Evolutionary conservation across 2,113 vertebrate species (phyloP).

Genomic region (Corythornis vintsioides): DNA sequence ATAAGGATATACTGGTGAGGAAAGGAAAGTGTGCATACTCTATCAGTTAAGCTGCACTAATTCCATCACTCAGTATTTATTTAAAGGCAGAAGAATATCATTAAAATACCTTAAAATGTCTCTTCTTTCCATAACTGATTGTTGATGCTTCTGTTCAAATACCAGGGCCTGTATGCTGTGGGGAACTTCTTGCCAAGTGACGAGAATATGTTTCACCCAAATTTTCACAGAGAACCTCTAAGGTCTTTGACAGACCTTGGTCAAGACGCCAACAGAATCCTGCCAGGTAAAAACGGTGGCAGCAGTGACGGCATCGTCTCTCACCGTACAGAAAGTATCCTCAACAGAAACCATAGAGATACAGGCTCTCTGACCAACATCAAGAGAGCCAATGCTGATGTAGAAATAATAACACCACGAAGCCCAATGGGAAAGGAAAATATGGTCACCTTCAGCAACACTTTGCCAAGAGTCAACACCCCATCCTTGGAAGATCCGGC

Average conservation of each 20-base stretch:
- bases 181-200: slow-evolving; percentile 94
- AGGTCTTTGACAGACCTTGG: slow-evolving; percentile 88
- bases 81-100: not conserved
- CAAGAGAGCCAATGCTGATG: slow-evolving; percentile 88
- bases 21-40: not conserved
- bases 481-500: slow-evolving; percentile 87
- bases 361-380: slow-evolving; percentile 81
- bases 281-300: slow-evolving; percentile 86
- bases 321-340: slow-evolving; percentile 83
- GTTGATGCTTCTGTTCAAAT: slow-evolving; percentile 54
- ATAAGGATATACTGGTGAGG: not conserved
- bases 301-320: slow-evolving; percentile 78
- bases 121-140: not conserved
- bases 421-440: slow-evolving; percentile 92
- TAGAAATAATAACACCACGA: slow-evolving; percentile 91
- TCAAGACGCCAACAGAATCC: slow-evolving; percentile 86
- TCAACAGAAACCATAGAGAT: slow-evolving; percentile 86
- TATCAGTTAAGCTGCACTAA: not conserved
- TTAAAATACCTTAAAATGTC: not conserved
- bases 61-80: not conserved
- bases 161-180: slow-evolving; percentile 91
- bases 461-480: slow-evolving; percentile 91
- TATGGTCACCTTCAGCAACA: slow-evolving; percentile 97
- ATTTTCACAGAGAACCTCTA: slow-evolving; percentile 76
- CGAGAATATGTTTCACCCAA: slow-evolving; percentile 73